These are phyloP conservation scores for Drosophila parabipectinata DNA, from an alignment of 1,140 invertebrate genomes.

Conservation along the genomic window DNA sequence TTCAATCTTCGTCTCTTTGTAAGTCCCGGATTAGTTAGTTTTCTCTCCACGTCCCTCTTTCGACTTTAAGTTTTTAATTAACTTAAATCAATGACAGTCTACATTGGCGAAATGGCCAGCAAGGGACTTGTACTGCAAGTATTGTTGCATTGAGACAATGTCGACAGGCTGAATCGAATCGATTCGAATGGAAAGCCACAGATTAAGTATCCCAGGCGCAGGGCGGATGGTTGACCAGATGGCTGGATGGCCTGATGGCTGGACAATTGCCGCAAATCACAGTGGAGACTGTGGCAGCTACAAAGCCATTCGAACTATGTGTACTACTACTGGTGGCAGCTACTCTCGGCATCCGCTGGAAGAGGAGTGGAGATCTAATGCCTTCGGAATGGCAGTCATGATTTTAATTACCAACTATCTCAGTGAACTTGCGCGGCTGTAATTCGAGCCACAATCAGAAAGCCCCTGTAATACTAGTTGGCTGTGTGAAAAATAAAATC, in stretches of 20 bases:
- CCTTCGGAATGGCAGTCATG: slow-evolving; percentile 32
- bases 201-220: slow-evolving; percentile 49
- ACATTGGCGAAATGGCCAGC: slow-evolving; percentile 41
- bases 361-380: slow-evolving; percentile 56
- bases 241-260: slow-evolving; percentile 19
- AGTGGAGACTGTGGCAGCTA: slow-evolving; percentile 24
- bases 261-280: slow-evolving; percentile 65
- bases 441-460: slow-evolving; percentile 59
- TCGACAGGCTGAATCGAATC: slow-evolving; percentile 41
- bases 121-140: slow-evolving; percentile 26
- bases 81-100: slow-evolving; percentile 59
- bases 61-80: slow-evolving; percentile 51
- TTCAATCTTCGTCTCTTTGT: slow-evolving; percentile 1
- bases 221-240: slow-evolving; percentile 38
- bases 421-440: slow-evolving; percentile 61
- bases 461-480: slow-evolving; percentile 52
- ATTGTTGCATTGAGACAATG: slow-evolving; percentile 48
- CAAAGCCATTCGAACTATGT: slow-evolving; percentile 5
- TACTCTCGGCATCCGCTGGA: slow-evolving; percentile 57
- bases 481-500: slow-evolving; percentile 57
- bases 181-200: slow-evolving; percentile 33
- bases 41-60: not conserved
- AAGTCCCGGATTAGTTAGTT: slow-evolving; percentile 26
- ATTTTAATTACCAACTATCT: slow-evolving; percentile 63
- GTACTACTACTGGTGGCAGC: not conserved